Evolutionary conservation across 1,140 invertebrate species (phyloP), one percentile per base, ranked within the genome.

Genomic region (Acarapis woodi): DNA sequence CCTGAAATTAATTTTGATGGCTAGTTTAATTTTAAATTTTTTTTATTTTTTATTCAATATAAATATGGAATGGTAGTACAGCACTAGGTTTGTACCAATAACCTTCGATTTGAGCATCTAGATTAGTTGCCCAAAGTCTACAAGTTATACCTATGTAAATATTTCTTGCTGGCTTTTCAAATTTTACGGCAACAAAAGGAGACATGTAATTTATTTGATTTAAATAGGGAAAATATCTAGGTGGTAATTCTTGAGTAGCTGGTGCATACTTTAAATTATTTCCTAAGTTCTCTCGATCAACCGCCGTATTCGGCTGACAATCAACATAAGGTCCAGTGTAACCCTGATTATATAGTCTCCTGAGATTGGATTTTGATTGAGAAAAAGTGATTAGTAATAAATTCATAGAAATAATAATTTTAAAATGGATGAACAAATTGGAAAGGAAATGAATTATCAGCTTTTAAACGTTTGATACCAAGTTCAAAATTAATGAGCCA

Each of bases 71-170:
- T n/a, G n/a, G n/a, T n/a, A n/a, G n/a, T n/a, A n/a, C n/a, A n/a
- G n/a, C n/a, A n/a, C n/a, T n/a, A n/a, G n/a, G n/a, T n/a, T n/a
- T n/a, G n/a, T n/a, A n/a, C n/a, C n/a, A n/a, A n/a, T n/a, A n/a
- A n/a, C n/a, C n/a, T n/a, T n/a, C n/a, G n/a, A n/a, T n/a, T n/a
- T n/a, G n/a, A n/a, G n/a, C n/a, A n/a, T n/a, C n/a, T n/a, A 35
- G 16, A 39, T 47, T 46, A 24, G 38, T 42, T 9, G 47, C 42
- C 33, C 38, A 44, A 5, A 48, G n/a, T 30, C 43, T 42, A 20
- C 47, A 48, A 3, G 42, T 45, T 21, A 48, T 33, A n/a, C 46
- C 44, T 14, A 48, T 45, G 6, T 33, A 44, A 3, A 48, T 40
- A 19, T 43, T 41, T 4, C 39, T 15, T 3, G 40, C 39, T 15